Base-by-base conservation (phyloP, 2,797 vertebrate species). In the Falco peregrinus region DNA sequence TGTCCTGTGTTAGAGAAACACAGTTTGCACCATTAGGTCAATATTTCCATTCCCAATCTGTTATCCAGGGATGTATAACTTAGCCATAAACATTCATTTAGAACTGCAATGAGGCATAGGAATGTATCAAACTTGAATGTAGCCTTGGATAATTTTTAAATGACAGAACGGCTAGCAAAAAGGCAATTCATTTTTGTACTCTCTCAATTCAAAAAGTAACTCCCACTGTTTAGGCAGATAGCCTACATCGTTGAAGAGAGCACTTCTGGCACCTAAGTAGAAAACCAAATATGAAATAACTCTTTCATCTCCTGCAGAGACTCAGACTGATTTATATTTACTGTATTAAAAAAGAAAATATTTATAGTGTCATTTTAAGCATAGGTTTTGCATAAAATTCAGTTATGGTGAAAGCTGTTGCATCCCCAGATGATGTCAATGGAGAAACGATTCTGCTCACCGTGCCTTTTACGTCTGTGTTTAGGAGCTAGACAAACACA, bases 41-140 rank as follows among this genome's bases (percentile, higher is more conserved):
- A 8, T 73, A 84, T 83, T 84, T 93, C 54, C 48, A 48, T 74
- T 94, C 59, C 51, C 79, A 81, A 94, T 80, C 74, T 92, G 22
- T 85, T 93, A 54, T 94, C 82, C 51, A 68, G 59, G 48, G 48
- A 41, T 67, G 28, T 73, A 70, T 84, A 87, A 74, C 26, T 87
- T 93, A 54, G 26, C 45, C 26, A 68, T 91, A 95, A 96, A 94
- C 87, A 50, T 41, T 74, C 37, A 87, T 81, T 96, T 54, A 79
- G 81, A 92, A 83, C 68, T 83, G 31, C 86, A 96, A 8, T 81
- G 64, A 93, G 60, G 26, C 69, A 71, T 35, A 71, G 29, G 35
- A 82, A 41, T 64, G 73, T 68, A 79, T 80, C 70, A 89, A 82
- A 83, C 65, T 87, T 65, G n/a, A 85, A 63, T 1, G 0, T 25